A percentile compares a stretch with the other conserved stretches of the same genome.
These are phyloP conservation scores for Pristionchus exspectatus DNA, from an alignment of 2,888 invertebrate genomes.

Conservation along the genomic window DNA sequence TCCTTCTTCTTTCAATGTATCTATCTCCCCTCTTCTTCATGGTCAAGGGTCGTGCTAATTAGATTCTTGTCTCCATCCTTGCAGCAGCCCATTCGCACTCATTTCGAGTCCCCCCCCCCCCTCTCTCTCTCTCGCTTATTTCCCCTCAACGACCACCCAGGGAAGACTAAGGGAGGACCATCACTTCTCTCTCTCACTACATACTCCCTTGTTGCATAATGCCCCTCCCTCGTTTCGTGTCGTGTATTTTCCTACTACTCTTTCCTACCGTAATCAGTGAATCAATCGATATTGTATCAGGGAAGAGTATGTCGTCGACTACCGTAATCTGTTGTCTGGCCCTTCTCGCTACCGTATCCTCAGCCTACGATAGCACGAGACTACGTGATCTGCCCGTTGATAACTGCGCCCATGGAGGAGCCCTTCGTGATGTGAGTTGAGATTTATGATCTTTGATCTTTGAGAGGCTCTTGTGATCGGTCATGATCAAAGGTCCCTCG, in stretches of 20 bases:
- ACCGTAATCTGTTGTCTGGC: constrained; percentile 40
- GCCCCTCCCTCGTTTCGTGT: not conserved
- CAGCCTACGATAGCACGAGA: not conserved
- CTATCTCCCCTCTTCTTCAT: constrained; percentile 16
- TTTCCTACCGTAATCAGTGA: not conserved
- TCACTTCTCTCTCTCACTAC: not conserved
- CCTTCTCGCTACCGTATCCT: constrained; percentile 16
- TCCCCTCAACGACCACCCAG: constrained; percentile 21
- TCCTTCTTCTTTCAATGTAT: constrained; percentile 45
- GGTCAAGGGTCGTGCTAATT: constrained; percentile 54
- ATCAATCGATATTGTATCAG: not conserved
- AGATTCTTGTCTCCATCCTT: constrained; percentile 30
- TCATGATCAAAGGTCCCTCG: not conserved
- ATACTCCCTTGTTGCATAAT: constrained; percentile 39
- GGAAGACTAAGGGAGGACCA: not conserved
- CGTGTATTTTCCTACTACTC: not conserved
- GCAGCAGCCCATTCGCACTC: constrained; percentile 5
- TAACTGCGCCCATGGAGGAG: constrained; percentile 38
- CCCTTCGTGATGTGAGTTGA: constrained; percentile 29
- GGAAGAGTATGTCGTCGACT: constrained; percentile 44
- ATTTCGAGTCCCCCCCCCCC: not conserved
- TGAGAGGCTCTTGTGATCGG: not conserved
- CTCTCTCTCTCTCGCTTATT: constrained; percentile 1
- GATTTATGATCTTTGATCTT: constrained; percentile 12
- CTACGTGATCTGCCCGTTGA: constrained; percentile 48